A percentile compares a stretch with the other conserved stretches of the same genome.
Evolutionary conservation across 2,113 vertebrate genomes (phyloP).

Genomic region (human): GRCh38 chr1:236768001-236768500

Average conservation of each 20-base stretch:
- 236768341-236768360: constrained; percentile 22
- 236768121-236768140: not conserved
- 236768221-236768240: not conserved
- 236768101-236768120: not conserved
- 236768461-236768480: not conserved
- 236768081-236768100: too few species aligned
- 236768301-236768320: not conserved
- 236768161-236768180: not conserved
- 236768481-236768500: not conserved
- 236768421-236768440: not conserved
- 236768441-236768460: not conserved
- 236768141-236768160: not conserved
- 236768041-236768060: not conserved
- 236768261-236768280: not conserved
- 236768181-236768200: not conserved
- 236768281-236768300: not conserved
- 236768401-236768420: not conserved
- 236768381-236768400: not conserved
- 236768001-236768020: not conserved
- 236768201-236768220: not conserved
- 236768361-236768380: not conserved
- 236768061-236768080: too few species aligned
- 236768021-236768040: not conserved
- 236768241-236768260: not conserved
- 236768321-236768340: not conserved